Conservation (phyloP, 2,797 vertebrate species). For the Siniperca obscura region DNA sequence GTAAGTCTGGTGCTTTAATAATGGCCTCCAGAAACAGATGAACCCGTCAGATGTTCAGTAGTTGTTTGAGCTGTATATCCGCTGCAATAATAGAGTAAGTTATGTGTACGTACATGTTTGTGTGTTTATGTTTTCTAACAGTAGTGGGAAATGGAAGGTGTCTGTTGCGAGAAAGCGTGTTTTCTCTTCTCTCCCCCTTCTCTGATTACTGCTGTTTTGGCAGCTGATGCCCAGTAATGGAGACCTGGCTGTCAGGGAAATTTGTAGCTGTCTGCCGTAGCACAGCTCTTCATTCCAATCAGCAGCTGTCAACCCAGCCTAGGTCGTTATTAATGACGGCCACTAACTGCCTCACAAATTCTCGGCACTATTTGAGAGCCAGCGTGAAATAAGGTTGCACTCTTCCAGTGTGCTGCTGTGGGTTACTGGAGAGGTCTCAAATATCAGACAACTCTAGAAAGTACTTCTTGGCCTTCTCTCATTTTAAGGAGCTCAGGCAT, state of each 20-base stretch:
- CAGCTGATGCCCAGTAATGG: slow-evolving; percentile 84
- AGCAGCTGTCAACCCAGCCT: slow-evolving; percentile 83
- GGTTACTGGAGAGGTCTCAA: slow-evolving; percentile 79
- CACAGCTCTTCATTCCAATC: slow-evolving; percentile 85
- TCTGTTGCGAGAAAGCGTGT: slow-evolving; percentile 67
- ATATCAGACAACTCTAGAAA: slow-evolving; percentile 79
- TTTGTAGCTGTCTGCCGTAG: slow-evolving; percentile 86
- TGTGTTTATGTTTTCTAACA: slow-evolving; percentile 63
- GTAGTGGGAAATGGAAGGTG: slow-evolving; percentile 60
- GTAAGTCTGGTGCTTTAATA: slow-evolving; percentile 1
- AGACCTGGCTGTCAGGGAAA: slow-evolving; percentile 86
- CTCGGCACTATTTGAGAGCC: slow-evolving; percentile 84
- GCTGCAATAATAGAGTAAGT: slow-evolving; percentile 21
- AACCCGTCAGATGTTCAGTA: slow-evolving; percentile 33
- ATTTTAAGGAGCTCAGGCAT: slow-evolving; percentile 34
- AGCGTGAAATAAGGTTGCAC: slow-evolving; percentile 84
- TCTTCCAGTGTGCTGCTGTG: slow-evolving; percentile 75
- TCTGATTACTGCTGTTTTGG: slow-evolving; percentile 86
- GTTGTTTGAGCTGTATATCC: slow-evolving; percentile 33
- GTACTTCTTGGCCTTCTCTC: slow-evolving; percentile 51
- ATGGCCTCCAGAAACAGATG: slow-evolving; percentile 27
- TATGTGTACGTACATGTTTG: slow-evolving; percentile 39
- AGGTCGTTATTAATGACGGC: slow-evolving; percentile 86
- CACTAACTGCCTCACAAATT: slow-evolving; percentile 86
- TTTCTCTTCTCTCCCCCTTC: slow-evolving; percentile 72